Conservation (phyloP, 2,888 invertebrate genomes). For the Agriopis marginaria region DNA sequence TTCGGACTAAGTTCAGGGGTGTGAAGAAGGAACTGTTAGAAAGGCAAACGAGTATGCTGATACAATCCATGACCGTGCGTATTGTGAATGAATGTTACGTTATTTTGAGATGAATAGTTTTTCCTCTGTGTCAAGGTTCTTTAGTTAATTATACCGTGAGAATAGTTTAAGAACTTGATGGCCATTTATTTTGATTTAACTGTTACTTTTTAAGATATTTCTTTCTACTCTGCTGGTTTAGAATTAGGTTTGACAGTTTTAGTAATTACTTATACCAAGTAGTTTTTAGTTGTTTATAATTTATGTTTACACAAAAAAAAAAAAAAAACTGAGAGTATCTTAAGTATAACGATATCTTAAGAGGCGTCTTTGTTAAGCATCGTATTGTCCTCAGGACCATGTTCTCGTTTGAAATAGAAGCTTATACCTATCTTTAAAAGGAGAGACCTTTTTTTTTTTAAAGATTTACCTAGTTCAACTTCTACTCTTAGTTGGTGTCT, state of each 20-base stretch:
- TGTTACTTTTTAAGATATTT: not conserved
- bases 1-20: conserved; percentile 90
- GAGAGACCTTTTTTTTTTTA: too few relatives aligned
- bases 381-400: too few relatives aligned
- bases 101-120: conserved; percentile 27
- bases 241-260: not conserved
- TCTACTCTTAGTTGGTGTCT: too few relatives aligned
- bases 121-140: conserved; percentile 37
- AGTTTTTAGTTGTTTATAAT: too few relatives aligned
- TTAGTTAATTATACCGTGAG: conserved; percentile 30
- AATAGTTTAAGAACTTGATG: conserved; percentile 18
- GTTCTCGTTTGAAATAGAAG: too few relatives aligned
- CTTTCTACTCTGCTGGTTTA: not conserved
- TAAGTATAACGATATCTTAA: too few relatives aligned
- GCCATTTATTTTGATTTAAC: conserved; percentile 17
- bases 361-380: too few relatives aligned
- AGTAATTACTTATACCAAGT: too few relatives aligned
- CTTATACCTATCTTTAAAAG: too few relatives aligned
- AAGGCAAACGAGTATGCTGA: conserved; percentile 90
- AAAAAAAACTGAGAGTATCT: too few relatives aligned
- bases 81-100: conserved; percentile 37
- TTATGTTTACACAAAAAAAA: too few relatives aligned
- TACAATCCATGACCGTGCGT: conserved; percentile 94
- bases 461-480: too few relatives aligned
- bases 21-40: conserved; percentile 92